A percentile compares a stretch with the other conserved stretches of the same genome.
phyloP scores from a whole-genome alignment of 1,140 invertebrate species.

The Panonychus citri region DNA sequence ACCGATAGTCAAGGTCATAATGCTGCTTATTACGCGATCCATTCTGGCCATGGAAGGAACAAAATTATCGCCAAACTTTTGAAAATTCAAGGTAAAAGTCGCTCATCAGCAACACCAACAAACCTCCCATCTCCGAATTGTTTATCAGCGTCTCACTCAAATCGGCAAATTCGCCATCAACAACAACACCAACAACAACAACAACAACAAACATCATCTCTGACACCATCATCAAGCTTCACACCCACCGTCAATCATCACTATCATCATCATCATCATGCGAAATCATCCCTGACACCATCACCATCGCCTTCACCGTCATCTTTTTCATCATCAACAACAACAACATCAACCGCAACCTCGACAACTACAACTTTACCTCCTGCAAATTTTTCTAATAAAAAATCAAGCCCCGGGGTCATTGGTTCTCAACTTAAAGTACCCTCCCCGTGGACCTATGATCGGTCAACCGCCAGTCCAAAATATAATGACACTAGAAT shows the following conservation, averaged over 20 bases:
- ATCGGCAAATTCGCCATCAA: neutral
- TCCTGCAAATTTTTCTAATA: too few relatives aligned
- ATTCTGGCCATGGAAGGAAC: constrained; percentile 5
- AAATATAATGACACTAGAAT: neutral
- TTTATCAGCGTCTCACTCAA: neutral
- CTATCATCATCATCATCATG: neutral
- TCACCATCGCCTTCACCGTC: neutral
- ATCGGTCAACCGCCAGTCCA: neutral
- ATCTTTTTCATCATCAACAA: neutral
- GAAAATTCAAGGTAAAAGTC: neutral
- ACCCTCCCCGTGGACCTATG: too few relatives aligned
- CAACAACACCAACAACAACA: too few relatives aligned
- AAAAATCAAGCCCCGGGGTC: too few relatives aligned
- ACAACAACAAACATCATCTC: too few relatives aligned
- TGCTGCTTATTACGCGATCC: constrained; percentile 3
- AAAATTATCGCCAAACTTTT: constrained; percentile 3
- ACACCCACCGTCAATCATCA: neutral
- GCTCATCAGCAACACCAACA: neutral
- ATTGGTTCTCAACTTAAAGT: too few relatives aligned
- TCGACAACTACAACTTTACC: too few relatives aligned
- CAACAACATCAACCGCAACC: too few relatives aligned
- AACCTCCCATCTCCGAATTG: too few relatives aligned
- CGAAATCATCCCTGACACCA: neutral
- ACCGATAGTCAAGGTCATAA: neutral
- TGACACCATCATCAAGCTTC: too few relatives aligned